Evolutionary conservation across 2,797 vertebrate species (phyloP), one percentile per base, ranked within the genome.

Genomic region (Echeneis naucrates): DNA sequence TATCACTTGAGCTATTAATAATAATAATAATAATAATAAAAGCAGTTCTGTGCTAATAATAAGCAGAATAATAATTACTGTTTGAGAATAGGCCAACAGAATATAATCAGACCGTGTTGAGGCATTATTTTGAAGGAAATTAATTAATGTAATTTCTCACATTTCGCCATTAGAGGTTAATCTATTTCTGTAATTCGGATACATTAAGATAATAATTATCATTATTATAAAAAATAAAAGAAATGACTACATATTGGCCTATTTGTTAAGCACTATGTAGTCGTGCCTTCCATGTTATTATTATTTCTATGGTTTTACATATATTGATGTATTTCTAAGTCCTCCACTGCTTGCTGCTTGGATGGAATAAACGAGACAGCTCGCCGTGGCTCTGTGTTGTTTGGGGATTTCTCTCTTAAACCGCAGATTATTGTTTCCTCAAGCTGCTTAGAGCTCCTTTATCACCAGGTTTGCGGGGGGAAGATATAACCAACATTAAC

Each of bases 371-470:
- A 68, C 57, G 69, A 56, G 51, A 45, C 75, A 55, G 63, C 75
- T 78, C 38, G 30, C 24, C 26, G 75, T 51, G 24, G 63, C 78
- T 70, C 57, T 32, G 23, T 88, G 82, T 86, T 87, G 78, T 89
- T 87, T 76, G 79, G 85, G 87, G 85, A 87, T 90, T 92, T 83
- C 56, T 75, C 67, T 86, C 81, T 84, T 93, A 92, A 93, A 91
- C 80, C 90, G 85, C 84, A 83, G 86, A 91, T 93, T 93, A 92
- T 85, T 92, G 81, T 90, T 85, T 75, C 88, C 81, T 75, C 81
- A 91, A 93, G 90, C 91, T 83, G 83, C 90, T 93, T 93, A 90
- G 69, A 67, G 72, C 78, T 59, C 35, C 81, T 88, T 94, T 93
- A 92, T 93, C 89, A 4, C 64, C 84, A 74, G 87, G 89, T 90